Base-by-base conservation (phyloP, 2,113 vertebrate genomes). In the Xenus cinereus region DNA sequence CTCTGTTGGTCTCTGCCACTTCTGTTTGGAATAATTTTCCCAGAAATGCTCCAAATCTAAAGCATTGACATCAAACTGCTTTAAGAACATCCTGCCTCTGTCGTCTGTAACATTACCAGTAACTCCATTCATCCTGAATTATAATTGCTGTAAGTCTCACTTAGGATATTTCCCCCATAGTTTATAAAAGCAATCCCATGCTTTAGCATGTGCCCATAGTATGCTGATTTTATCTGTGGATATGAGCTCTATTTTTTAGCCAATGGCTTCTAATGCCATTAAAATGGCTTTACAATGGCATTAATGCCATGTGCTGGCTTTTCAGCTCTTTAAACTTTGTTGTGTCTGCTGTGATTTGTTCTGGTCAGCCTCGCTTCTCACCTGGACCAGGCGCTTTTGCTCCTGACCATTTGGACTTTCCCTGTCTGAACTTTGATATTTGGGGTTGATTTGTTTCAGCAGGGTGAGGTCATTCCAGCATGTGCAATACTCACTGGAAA, bases 331-430 rank as follows among this genome's bases (percentile, higher is more conserved):
- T 0, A 1, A 23, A n/a, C 9, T 51, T 45, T 21, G 10, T 12
- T 27, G 28, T n/a, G 26, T 17, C 41, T 9, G 3, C 9, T 23
- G 45, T 30, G 60, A 64, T 45, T 27, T 57, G 8, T 16, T 83
- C 37, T 62, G 51, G 8, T 32, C 41, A 48, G 30, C 22, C 3
- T 92, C 6, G 3, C n/a, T 45, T 23, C 24, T 57, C 6, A 20
- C 9, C 9, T 28, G 41, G 60, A 46, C 6, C 26, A 18, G n/a
- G 15, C 0, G 0, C 28, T 91, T 93, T 51, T 46, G 9, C 41
- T 82, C 22, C 26, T 20, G 14, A 37, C 3, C 7, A 5, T 35
- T 14, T 12, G 33, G 32, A 30, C 11, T 43, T 51, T 26, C 22
- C 13, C 17, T 39, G n/a, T 32, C 28, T 80, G 43, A 57, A 30